These are phyloP conservation scores for Carcinoscorpius rotundicauda DNA, from an alignment of 1,140 invertebrate genomes.

Conservation along the genomic window DNA sequence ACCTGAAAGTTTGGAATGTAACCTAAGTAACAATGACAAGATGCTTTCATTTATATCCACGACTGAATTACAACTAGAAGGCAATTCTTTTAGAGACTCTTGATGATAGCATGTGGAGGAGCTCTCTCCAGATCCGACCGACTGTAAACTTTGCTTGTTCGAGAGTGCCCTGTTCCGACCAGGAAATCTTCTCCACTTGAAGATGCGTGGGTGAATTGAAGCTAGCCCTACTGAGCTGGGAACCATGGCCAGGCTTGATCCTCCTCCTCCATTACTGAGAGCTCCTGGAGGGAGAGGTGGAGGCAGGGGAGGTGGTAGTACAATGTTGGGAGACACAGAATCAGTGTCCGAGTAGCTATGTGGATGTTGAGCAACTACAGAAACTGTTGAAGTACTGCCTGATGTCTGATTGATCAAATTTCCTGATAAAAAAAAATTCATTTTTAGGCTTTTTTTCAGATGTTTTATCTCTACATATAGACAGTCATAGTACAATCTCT, in stretches of 20 bases:
- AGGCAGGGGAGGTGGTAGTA: constrained; percentile 1
- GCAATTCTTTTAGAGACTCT: neutral
- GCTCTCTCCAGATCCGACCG: constrained; percentile 5
- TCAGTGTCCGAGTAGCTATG: constrained; percentile 1
- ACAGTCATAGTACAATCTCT: no score
- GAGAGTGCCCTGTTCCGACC: constrained; percentile 7
- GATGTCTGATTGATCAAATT: no score
- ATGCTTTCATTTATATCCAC: constrained; percentile 64
- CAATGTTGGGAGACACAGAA: neutral
- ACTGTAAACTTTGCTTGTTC: constrained; percentile 12
- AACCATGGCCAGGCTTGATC: constrained; percentile 12
- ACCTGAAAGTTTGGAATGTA: constrained; percentile 82
- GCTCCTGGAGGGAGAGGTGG: constrained; percentile 2
- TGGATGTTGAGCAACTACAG: neutral
- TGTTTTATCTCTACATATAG: no score
- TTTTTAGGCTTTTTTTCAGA: no score
- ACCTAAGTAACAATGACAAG: constrained; percentile 73
- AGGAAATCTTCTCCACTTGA: constrained; percentile 14
- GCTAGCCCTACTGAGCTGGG: constrained; percentile 13
- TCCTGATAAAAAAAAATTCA: no score
- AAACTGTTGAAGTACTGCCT: no score
- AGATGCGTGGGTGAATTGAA: constrained; percentile 10
- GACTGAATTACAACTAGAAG: constrained; percentile 12
- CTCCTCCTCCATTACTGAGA: neutral
- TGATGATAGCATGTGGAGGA: constrained; percentile 2